phyloP scores from a whole-genome alignment of 2,888 invertebrate species.

The Netelia melanura region DNA sequence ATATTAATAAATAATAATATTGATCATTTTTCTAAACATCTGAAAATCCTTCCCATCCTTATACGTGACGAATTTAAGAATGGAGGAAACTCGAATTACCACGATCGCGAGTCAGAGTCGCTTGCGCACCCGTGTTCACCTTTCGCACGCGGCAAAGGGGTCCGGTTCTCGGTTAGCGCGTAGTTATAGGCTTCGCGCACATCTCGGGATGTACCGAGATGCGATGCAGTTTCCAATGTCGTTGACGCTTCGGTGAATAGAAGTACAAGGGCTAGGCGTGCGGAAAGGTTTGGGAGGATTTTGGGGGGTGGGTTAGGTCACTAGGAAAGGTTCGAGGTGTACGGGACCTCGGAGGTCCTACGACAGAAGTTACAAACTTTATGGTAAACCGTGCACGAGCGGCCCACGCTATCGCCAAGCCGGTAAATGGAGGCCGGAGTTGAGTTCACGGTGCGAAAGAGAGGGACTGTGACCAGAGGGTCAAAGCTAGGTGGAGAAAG shows the following conservation, averaged over 20 bases:
- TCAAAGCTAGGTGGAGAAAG: constrained; percentile 65
- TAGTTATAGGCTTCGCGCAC: not conserved
- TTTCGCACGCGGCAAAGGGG: not conserved
- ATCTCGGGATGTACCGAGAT: constrained; percentile 17
- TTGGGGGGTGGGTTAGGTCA: constrained; percentile 1
- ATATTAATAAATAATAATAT: too few species aligned
- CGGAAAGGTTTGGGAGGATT: constrained; percentile 3
- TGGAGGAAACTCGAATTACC: not conserved
- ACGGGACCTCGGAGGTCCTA: constrained; percentile 47
- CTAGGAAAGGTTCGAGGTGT: constrained; percentile 34
- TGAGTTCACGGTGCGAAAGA: constrained; percentile 57
- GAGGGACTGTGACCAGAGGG: constrained; percentile 53
- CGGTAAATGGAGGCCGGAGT: constrained; percentile 79
- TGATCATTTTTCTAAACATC: too few species aligned
- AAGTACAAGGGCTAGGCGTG: constrained; percentile 31
- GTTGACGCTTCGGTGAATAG: constrained; percentile 37
- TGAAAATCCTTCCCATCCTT: too few species aligned
- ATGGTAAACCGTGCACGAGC: constrained; percentile 80
- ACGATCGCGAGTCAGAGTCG: not conserved
- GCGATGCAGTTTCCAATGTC: constrained; percentile 43
- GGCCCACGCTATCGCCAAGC: constrained; percentile 73
- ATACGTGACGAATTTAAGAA: too few species aligned
- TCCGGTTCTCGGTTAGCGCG: not conserved
- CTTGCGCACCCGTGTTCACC: not conserved
- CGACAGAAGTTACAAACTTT: constrained; percentile 76